phyloP scores from a whole-genome alignment of 2,113 vertebrate species.

The Phoenicopterus ruber region DNA sequence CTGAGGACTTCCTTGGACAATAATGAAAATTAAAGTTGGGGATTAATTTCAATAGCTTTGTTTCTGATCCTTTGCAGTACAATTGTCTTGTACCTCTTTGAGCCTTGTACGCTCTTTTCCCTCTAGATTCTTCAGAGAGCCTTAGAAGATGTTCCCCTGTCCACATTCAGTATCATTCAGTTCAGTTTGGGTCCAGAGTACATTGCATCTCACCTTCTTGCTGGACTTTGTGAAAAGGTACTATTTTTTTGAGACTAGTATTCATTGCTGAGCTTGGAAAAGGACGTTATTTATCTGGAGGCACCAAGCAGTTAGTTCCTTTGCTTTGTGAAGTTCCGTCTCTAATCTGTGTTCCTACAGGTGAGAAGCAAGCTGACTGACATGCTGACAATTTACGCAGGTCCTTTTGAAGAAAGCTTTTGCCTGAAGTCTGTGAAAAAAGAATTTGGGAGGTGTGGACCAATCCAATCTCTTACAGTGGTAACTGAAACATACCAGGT shows the following conservation, averaged over 20 bases:
- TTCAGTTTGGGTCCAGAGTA: slow-evolving; percentile 70
- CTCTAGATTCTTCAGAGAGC: slow-evolving; percentile 79
- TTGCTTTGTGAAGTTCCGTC: slow-evolving; percentile 31
- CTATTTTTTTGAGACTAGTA: neutral
- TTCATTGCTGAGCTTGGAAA: neutral
- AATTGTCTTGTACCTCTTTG: neutral
- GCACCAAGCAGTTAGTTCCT: neutral
- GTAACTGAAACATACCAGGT: slow-evolving; percentile 72
- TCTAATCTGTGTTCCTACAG: slow-evolving; percentile 66
- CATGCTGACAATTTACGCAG: slow-evolving; percentile 83
- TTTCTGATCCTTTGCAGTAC: neutral
- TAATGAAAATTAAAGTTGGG: neutral
- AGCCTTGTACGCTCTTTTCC: neutral
- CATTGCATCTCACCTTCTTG: neutral
- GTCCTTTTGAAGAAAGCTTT: slow-evolving; percentile 77
- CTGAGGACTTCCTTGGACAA: neutral
- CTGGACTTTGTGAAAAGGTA: slow-evolving; percentile 55
- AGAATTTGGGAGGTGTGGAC: slow-evolving; percentile 79
- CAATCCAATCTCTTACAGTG: slow-evolving; percentile 73
- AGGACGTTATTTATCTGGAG: neutral
- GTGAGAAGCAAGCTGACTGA: slow-evolving; percentile 71
- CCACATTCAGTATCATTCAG: slow-evolving; percentile 80
- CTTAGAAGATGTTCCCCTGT: slow-evolving; percentile 60
- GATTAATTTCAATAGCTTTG: neutral
- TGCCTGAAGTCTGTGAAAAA: slow-evolving; percentile 72